Base-by-base conservation (phyloP, 2,797 vertebrate species). In the Acomys russatus region DNA sequence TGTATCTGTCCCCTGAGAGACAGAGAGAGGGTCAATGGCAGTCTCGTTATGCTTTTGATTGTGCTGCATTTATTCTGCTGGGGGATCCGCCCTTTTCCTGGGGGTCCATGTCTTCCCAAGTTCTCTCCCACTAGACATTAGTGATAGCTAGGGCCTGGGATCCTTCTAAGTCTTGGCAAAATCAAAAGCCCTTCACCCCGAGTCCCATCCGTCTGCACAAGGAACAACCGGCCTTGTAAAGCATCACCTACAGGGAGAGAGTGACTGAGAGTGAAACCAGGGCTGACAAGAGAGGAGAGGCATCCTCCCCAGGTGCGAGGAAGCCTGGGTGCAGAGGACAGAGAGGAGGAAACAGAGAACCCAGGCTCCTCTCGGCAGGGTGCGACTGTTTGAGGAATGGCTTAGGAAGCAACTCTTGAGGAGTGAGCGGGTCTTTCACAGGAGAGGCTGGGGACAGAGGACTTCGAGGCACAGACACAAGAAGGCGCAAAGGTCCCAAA, bases 91-190 rank as follows among this genome's bases (percentile, higher is more conserved):
- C 63, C 94, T 80, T 96, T 78, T 80, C 54, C 87, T 6, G 0
- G 56, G 56, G 49, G 64, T 84, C 23, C 38, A 22, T 17, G 33
- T 66, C 94, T 94, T 95, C 87, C 88, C 83, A 91, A 30, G 51
- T 90, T 94, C 28, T 71, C 74, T 84, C 89, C 79, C 11, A 76
- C 38, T 11, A 87, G 95, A 77, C 1, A 15, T 73, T 80, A 74
- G 91, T 66, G 79, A 79, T 59, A 33, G 1, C 61, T 0, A 5
- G 63, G 20, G 49, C 66, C 66, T 90, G 88, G 66, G 86, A 51
- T 63, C 92, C 92, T 63, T 94, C 80, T 18, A 63, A 80, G 35
- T 59, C 76, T 97, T 63, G 74, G 91, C 74, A 96, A 68, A 96
- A 94, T 61, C 74, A 59, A 92, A 92, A 84, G 84, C 17, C 22